Conservation (phyloP, 64 coral and sea anemone genomes). For the Catalaphyllia jardinei region DNA sequence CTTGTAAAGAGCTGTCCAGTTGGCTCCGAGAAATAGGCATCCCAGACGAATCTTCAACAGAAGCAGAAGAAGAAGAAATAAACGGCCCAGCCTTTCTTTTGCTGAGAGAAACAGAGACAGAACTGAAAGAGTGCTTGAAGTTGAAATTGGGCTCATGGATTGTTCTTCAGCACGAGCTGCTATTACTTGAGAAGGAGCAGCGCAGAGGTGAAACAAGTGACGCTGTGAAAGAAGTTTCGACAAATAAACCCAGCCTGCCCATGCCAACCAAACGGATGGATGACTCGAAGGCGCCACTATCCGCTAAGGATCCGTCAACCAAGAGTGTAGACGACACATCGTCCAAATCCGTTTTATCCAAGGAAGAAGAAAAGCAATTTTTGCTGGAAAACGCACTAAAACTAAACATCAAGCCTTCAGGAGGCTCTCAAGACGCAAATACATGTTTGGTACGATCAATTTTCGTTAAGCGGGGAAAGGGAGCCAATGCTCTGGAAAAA, state of each 20-base stretch:
- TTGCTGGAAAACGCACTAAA: neutral
- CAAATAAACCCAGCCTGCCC: neutral
- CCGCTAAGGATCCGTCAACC: neutral
- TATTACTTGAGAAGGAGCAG: neutral
- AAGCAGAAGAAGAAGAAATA: conserved; percentile 30
- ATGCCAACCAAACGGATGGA: neutral
- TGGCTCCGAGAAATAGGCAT: conserved; percentile 33
- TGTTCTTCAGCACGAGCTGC: conserved; percentile 38
- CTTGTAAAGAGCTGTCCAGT: neutral
- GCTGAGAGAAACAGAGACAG: neutral
- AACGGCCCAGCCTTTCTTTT: conserved; percentile 20
- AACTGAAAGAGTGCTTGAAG: neutral
- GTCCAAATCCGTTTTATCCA: neutral
- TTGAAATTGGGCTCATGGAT: conserved; percentile 37
- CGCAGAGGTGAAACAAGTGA: neutral
- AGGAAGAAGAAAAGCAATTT: neutral
- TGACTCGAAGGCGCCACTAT: neutral
- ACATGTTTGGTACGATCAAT: conserved; percentile 32
- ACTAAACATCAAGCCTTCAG: neutral
- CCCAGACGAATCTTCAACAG: neutral
- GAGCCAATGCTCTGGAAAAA: conserved; percentile 34
- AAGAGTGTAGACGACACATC: neutral
- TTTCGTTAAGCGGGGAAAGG: conserved; percentile 34
- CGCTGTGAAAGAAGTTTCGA: neutral
- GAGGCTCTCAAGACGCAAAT: neutral